phyloP scores from a whole-genome alignment of 2,888 invertebrate genomes.

The Phengaris arion region DNA sequence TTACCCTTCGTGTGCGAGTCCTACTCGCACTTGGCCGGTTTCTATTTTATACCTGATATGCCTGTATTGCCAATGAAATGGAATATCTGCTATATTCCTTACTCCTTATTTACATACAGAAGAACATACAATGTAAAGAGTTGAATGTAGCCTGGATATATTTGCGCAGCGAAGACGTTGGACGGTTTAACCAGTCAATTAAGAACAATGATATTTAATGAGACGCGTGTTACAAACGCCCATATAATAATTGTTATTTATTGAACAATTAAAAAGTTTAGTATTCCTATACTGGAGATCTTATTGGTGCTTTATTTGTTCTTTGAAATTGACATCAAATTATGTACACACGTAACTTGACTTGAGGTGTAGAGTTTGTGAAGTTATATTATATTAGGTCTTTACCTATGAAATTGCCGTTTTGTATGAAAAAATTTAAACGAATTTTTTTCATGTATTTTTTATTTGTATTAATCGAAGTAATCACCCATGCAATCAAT shows the following conservation, averaged over 20 bases:
- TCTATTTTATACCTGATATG: no score
- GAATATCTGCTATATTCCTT: neutral
- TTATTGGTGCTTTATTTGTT: neutral
- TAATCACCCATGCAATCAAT: no score
- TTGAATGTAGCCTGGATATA: neutral
- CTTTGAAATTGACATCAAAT: neutral
- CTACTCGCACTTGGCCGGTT: no score
- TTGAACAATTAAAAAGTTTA: constrained; percentile 57
- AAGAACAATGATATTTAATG: constrained; percentile 51
- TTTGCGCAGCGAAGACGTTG: constrained; percentile 8
- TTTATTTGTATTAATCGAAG: no score
- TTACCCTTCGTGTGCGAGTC: no score
- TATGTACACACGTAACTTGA: no score
- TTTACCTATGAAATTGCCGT: no score
- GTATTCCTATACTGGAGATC: constrained; percentile 33
- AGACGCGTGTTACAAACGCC: constrained; percentile 44
- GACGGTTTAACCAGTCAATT: constrained; percentile 44
- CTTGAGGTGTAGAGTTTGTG: no score
- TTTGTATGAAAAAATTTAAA: no score
- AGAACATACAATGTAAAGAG: neutral
- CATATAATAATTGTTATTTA: constrained; percentile 58
- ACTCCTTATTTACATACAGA: neutral
- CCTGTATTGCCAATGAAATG: neutral
- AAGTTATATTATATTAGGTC: no score
- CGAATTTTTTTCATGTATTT: no score